Evolutionary conservation across 2,888 invertebrate species (phyloP).

Genomic region (Eutolmus rufibarbis): DNA sequence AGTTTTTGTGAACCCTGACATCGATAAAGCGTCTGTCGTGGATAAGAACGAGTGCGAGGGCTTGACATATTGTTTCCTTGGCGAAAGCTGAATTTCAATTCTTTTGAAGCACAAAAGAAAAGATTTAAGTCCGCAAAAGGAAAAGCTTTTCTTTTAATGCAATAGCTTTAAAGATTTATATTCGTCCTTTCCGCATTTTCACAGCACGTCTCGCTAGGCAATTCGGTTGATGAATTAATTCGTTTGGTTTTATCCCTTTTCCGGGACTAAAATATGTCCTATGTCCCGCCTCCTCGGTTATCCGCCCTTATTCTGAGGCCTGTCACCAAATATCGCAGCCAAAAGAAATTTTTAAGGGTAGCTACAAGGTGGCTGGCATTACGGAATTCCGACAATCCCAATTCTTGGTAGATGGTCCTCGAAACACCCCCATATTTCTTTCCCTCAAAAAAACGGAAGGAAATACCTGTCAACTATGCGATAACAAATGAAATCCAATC

Average conservation of each 20-base stretch:
- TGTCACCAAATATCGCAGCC: background rate
- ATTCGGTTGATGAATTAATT: conserved; percentile 18
- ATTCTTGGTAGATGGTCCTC: background rate
- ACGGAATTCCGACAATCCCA: background rate
- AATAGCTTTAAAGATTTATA: conserved; percentile 21
- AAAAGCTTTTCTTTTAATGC: conserved; percentile 1
- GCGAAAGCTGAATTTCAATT: conserved; percentile 31
- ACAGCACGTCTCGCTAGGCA: background rate
- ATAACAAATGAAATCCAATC: conserved; percentile 1
- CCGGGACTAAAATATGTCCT: background rate
- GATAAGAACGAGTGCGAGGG: conserved; percentile 23
- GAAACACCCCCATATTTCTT: background rate
- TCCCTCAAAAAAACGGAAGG: background rate
- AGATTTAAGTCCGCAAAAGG: conserved; percentile 18
- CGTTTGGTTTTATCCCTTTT: background rate
- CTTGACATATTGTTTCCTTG: conserved; percentile 32
- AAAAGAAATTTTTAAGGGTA: background rate
- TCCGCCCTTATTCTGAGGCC: background rate
- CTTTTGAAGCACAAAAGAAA: conserved; percentile 3
- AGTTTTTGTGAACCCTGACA: conserved; percentile 27
- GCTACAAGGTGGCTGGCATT: background rate
- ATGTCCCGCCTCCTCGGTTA: background rate
- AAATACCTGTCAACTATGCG: background rate
- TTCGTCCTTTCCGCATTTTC: background rate
- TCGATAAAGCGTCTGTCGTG: conserved; percentile 34